Evolutionary conservation across 2,797 vertebrate genomes (phyloP).

Genomic region (Rhinophrynus dorsalis): DNA sequence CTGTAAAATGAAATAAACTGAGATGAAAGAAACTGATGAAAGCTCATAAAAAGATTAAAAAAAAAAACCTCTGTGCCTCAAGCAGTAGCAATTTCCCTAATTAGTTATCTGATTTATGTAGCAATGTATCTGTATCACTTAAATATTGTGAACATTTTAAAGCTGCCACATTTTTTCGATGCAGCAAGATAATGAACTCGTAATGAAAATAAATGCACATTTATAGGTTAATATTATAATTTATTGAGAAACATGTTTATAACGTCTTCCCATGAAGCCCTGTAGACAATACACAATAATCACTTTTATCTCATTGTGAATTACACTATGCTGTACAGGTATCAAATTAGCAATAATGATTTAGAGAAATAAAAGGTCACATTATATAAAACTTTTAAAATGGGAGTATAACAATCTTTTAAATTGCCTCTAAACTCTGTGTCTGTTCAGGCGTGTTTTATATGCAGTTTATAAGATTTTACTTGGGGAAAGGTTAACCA

Average conservation of each 20-base stretch:
- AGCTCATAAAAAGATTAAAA: constrained; percentile 38
- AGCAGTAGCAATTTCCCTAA: constrained; percentile 38
- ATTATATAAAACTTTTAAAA: constrained; percentile 62
- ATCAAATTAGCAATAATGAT: constrained; percentile 42
- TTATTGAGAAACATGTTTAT: constrained; percentile 37
- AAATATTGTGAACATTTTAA: constrained; percentile 31
- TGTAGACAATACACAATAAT: constrained; percentile 31
- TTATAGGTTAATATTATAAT: constrained; percentile 46
- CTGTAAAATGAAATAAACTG: constrained; percentile 38
- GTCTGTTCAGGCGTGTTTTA: constrained; percentile 7
- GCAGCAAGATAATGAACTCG: constrained; percentile 31
- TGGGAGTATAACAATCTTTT: constrained; percentile 56
- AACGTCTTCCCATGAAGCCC: constrained; percentile 21
- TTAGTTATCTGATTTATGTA: constrained; percentile 47
- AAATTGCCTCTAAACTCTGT: constrained; percentile 47
- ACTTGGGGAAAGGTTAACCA: constrained; percentile 26
- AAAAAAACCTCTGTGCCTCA: constrained; percentile 36
- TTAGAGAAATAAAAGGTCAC: constrained; percentile 58
- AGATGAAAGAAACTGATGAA: constrained; percentile 46
- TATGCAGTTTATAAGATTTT: constrained; percentile 18
- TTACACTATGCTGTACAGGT: constrained; percentile 21
- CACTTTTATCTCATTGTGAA: constrained; percentile 37
- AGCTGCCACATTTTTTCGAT: constrained; percentile 31
- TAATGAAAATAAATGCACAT: constrained; percentile 48
- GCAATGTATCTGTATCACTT: constrained; percentile 39